Conservation (phyloP, 2,888 invertebrate species). For the Junonia oenone region DNA sequence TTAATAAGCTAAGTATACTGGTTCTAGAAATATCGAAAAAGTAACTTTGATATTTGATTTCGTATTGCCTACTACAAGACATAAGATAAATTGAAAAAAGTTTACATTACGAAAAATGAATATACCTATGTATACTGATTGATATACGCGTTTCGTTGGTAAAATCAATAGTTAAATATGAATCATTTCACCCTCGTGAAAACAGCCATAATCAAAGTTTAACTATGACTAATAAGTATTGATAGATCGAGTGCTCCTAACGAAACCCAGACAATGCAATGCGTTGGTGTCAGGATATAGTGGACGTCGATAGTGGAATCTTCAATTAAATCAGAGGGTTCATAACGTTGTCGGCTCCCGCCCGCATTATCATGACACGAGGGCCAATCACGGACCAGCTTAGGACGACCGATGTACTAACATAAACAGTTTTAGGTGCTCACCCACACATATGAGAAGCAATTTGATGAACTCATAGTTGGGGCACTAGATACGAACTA, state of each 20-base stretch:
- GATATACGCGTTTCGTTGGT: too few species aligned
- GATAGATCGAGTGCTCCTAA: conserved; percentile 31
- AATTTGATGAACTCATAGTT: conserved; percentile 26
- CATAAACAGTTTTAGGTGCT: conserved; percentile 50
- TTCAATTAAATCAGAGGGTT: conserved; percentile 73
- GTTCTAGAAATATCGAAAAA: not conserved
- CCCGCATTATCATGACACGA: conserved; percentile 64
- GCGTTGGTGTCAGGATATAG: conserved; percentile 33
- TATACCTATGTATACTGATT: not conserved
- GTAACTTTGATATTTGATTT: not conserved
- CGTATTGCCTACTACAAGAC: not conserved
- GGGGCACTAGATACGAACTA: conserved; percentile 8
- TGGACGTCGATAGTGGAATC: conserved; percentile 47
- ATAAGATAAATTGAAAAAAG: not conserved
- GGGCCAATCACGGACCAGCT: conserved; percentile 59
- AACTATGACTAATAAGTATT: conserved; percentile 29
- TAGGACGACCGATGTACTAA: conserved; percentile 43
- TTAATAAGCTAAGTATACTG: not conserved
- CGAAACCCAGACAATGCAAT: conserved; percentile 42
- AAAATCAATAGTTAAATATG: not conserved
- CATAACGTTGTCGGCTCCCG: conserved; percentile 50
- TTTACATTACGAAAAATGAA: not conserved
- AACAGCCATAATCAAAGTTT: conserved; percentile 8
- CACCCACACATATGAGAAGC: conserved; percentile 25
- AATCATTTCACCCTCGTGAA: not conserved